Base-by-base conservation (phyloP, 2,888 invertebrate species). In the Tethea ocularis region DNA sequence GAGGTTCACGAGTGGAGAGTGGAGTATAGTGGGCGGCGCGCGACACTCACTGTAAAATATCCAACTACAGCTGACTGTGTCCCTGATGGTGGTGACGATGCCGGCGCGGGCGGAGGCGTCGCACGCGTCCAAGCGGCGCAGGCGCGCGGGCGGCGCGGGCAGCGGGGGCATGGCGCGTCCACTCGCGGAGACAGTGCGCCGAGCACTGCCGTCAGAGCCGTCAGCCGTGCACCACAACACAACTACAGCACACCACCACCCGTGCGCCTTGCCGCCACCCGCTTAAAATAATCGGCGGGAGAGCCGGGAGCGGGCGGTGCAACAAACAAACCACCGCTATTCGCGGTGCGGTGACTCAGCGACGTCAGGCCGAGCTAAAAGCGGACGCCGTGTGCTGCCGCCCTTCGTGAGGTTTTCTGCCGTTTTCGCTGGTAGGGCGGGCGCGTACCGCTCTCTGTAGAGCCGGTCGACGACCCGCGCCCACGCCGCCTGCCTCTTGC, bases 31-130 rank as follows among this genome's bases (percentile, higher is more conserved):
- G 67, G 66, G 64, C 62, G 67, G 69, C 65, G 67, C 33, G 63
- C 74, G 85, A 89, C 89, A 93, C 93, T 94, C 95, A 95, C 95
- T 95, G 91, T 95, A 96, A 86, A 96, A 95, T 91, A 96, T 95
- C 96, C 96, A 96, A 93, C 95, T 95, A 88, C 95, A 95, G 91
- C 95, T 95, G 88, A 95, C 93, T 71, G 90, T 94, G 91, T 95
- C 95, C 83, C 94, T 94, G 86, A 94, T 87, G 83, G 94, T 93
- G 83, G 94, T 94, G 87, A 95, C 93, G 84, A 95, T 88, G 80
- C 91, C 92, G 74, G 92, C 87, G 74, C 91, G 92, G 74, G 92
- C 87, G 74, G 95, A 89, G 74, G 95, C 94, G 84, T 94, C 93
- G 77, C 95, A 94, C 75, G 83, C 78, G 84, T 81, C 83, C 75